Evolutionary conservation across 1,140 invertebrate species (phyloP), one percentile per base, ranked within the genome.

Genomic region (Panulirus ornatus): DNA sequence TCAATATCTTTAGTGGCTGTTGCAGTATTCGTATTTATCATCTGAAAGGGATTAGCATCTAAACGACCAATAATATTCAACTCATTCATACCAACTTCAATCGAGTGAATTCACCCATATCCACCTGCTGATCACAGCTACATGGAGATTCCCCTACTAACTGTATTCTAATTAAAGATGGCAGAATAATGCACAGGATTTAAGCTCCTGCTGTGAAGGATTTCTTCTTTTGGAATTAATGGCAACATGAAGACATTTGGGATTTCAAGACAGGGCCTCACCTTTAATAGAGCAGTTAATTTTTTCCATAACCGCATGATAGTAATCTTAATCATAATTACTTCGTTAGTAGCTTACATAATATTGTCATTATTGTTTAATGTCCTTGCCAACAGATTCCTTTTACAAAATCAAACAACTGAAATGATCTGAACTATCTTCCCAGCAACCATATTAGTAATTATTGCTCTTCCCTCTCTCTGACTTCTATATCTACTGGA

Each of bases 401-500:
- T 70, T 66, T 14, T 84, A 1, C 1, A 34, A n/a, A 63, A 27
- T 14, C 11, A 44, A 81, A 5, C 27, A n/a, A n/a, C n/a, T n/a
- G n/a, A n/a, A n/a, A n/a, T n/a, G n/a, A n/a, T n/a, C n/a, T n/a
- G 38, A 38, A 75, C 63, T 9, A 19, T 70, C 22, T 19, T 70
- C 30, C 63, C 30, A 3, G 63, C 63, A 3, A 27, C 22, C 8
- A 76, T 38, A 14, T 36, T 38, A 16, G 22, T 70, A 6, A 66
- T 70, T 36, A 84, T 84, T 42, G 58, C 51, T 11, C 19, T 84
- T 5, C 81, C 81, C 66, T 84, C 58, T 1, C 42, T 84, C 6
- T 54, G 81, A 87, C 91, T 96, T 92, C 93, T 96, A 91, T 96
- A 96, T 93, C 92, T 96, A 93, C 90, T 95, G 92, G 95, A 96